phyloP scores from a whole-genome alignment of 2,797 vertebrate genomes.

The Anomalospiza imberbis region DNA sequence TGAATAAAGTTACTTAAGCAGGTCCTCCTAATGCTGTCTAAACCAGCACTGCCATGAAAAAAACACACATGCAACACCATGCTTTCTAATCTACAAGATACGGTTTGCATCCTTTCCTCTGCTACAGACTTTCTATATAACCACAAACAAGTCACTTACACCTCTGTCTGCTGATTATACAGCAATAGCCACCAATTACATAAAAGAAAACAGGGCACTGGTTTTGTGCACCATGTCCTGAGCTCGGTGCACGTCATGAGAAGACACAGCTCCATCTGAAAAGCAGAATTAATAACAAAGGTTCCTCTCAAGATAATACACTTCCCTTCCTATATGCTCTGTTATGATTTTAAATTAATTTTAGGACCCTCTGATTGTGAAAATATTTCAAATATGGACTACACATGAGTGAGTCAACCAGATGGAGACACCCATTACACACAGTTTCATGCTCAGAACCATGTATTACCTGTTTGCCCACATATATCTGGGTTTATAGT shows the following conservation, averaged over 20 bases:
- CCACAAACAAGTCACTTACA: constrained; percentile 30
- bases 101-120: neutral
- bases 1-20: neutral
- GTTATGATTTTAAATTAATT: neutral
- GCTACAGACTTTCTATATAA: constrained; percentile 41
- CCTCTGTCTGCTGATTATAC: neutral
- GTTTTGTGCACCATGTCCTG: neutral
- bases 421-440: neutral
- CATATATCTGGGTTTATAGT: neutral
- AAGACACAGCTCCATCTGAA: neutral
- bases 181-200: neutral
- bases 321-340: neutral
- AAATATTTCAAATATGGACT: neutral
- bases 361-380: neutral
- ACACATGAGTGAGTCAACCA: neutral
- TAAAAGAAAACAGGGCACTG: neutral
- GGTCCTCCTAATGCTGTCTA: neutral
- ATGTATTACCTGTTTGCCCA: neutral
- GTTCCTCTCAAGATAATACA: neutral
- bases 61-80: neutral
- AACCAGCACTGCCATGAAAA: neutral
- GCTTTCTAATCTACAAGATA: neutral
- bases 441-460: neutral
- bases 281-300: neutral
- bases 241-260: neutral